Evolutionary conservation across 2,113 vertebrate genomes (phyloP).

Genomic region (Sebastes fasciatus): DNA sequence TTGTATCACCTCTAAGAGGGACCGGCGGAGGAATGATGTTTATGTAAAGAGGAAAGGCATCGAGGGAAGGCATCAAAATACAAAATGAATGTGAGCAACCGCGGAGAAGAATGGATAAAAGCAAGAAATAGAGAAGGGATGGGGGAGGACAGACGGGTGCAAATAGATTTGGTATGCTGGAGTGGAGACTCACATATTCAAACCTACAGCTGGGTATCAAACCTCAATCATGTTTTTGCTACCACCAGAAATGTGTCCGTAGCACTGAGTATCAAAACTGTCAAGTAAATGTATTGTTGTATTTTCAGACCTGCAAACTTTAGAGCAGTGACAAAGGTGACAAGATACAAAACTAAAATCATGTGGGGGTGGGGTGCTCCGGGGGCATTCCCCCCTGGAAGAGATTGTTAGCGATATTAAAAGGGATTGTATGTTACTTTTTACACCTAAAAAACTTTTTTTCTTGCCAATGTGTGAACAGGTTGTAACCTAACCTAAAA

Average conservation of each 20-base stretch:
- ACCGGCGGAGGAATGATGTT: neutral
- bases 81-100: neutral
- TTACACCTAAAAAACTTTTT: too few relatives aligned
- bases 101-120: neutral
- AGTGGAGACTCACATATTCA: neutral
- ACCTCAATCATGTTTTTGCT: neutral
- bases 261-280: neutral
- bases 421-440: too few relatives aligned
- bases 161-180: neutral
- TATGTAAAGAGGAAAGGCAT: neutral
- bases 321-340: neutral
- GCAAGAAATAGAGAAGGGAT: neutral
- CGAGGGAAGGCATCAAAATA: neutral
- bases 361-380: too few relatives aligned
- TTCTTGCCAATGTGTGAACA: too few relatives aligned
- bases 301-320: neutral
- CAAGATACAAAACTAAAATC: neutral
- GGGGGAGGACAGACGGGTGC: neutral
- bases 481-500: too few relatives aligned
- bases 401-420: too few relatives aligned
- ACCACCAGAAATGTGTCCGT: neutral
- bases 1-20: neutral
- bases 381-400: too few relatives aligned
- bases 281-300: neutral
- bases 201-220: neutral